These are phyloP conservation scores for Himalopsyche japonica DNA, from an alignment of 2,888 invertebrate genomes.

Conservation along the genomic window DNA sequence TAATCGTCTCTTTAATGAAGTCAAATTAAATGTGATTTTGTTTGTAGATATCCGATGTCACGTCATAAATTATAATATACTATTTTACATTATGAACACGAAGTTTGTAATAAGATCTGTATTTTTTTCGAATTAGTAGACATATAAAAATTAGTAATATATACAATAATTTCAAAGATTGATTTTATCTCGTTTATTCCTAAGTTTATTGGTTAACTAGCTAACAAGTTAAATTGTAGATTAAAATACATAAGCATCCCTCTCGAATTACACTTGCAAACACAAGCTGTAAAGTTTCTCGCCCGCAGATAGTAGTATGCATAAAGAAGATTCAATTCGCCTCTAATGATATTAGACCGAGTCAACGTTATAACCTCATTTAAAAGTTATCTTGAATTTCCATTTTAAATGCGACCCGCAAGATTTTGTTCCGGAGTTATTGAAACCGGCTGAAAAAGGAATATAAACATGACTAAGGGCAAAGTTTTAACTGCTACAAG, in stretches of 20 bases:
- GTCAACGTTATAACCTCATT: constrained; percentile 26
- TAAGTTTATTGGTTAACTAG: background rate
- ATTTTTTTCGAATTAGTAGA: no score
- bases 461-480: constrained; percentile 1
- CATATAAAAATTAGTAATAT: no score
- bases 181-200: background rate
- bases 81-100: no score
- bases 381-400: constrained; percentile 34
- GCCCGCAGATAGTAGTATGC: constrained; percentile 7
- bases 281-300: constrained; percentile 10
- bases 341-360: constrained; percentile 23
- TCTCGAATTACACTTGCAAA: constrained; percentile 14
- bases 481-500: constrained; percentile 1
- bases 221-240: background rate
- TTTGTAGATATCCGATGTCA: no score
- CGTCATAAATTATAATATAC: no score
- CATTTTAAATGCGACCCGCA: constrained; percentile 24
- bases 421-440: constrained; percentile 9
- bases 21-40: no score
- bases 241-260: background rate
- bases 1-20: no score
- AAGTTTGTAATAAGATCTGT: no score
- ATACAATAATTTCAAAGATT: no score
- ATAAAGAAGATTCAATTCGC: constrained; percentile 30
- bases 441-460: constrained; percentile 5